These are phyloP conservation scores for Ptychochromis oligacanthus DNA, from an alignment of 2,113 vertebrate species.

Conservation along the genomic window DNA sequence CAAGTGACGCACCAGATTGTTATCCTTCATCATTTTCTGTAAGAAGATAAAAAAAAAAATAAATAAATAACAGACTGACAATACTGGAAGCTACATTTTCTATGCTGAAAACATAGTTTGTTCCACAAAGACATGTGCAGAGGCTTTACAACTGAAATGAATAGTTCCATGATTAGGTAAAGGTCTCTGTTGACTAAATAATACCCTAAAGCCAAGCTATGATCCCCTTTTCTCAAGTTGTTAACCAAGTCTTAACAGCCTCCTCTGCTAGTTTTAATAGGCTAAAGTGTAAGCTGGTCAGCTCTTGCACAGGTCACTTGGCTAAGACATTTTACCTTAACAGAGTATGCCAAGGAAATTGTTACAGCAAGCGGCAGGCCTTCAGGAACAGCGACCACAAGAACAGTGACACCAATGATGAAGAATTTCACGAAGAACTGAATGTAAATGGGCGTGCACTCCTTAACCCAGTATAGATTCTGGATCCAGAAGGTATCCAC, in stretches of 20 bases:
- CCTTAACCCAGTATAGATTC: constrained; percentile 89
- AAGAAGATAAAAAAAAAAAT: not conserved
- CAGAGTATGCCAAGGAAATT: constrained; percentile 97
- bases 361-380: constrained; percentile 98
- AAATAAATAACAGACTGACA: not conserved
- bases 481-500: constrained; percentile 97
- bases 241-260: constrained; percentile 38
- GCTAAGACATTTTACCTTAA: constrained; percentile 87
- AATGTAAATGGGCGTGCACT: constrained; percentile 96
- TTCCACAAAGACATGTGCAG: not conserved
- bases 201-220: not conserved
- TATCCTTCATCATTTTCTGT: constrained; percentile 99
- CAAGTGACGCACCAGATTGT: constrained; percentile 96
- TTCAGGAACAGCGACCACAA: constrained; percentile 98
- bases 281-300: constrained; percentile 61
- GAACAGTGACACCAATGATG: constrained; percentile 97
- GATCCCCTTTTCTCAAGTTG: constrained; percentile 5
- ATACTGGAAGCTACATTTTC: not conserved
- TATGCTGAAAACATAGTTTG: not conserved
- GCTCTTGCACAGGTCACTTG: constrained; percentile 11
- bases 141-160: not conserved
- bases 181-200: constrained; percentile 16
- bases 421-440: constrained; percentile 99
- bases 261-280: constrained; percentile 60
- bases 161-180: constrained; percentile 2